phyloP scores from a whole-genome alignment of 1,140 invertebrate genomes.

The Centruroides vittatus region DNA sequence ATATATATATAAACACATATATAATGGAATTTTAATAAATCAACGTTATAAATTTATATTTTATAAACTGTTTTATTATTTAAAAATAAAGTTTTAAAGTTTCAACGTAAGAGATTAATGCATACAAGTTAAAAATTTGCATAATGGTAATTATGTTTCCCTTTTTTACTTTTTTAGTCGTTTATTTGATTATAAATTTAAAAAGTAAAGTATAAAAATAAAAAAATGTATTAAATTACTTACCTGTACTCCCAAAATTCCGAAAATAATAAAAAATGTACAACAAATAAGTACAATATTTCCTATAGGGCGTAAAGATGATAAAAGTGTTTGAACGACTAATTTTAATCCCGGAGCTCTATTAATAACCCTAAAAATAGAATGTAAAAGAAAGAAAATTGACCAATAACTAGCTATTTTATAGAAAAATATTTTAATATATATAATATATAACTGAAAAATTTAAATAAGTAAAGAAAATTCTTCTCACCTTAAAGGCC shows the following conservation, averaged over 20 bases:
- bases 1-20: no score
- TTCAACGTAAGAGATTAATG: no score
- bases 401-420: background rate
- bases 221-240: background rate
- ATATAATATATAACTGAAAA: background rate
- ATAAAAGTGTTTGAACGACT: conserved; percentile 95
- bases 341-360: conserved; percentile 95
- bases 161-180: no score
- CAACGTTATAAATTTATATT: no score
- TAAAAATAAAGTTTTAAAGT: no score
- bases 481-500: conserved; percentile 55
- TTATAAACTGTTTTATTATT: no score
- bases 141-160: no score
- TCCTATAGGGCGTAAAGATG: conserved; percentile 95
- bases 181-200: no score
- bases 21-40: no score
- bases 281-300: conserved; percentile 99
- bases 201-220: background rate
- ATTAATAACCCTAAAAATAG: conserved; percentile 68
- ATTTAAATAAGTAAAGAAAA: background rate
- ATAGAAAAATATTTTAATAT: background rate
- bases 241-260: conserved; percentile 92
- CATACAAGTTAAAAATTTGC: no score
- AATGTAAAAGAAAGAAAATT: background rate
- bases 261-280: conserved; percentile 99